Base-by-base conservation (phyloP, 2,888 invertebrate genomes). In the Andrena marginata region DNA sequence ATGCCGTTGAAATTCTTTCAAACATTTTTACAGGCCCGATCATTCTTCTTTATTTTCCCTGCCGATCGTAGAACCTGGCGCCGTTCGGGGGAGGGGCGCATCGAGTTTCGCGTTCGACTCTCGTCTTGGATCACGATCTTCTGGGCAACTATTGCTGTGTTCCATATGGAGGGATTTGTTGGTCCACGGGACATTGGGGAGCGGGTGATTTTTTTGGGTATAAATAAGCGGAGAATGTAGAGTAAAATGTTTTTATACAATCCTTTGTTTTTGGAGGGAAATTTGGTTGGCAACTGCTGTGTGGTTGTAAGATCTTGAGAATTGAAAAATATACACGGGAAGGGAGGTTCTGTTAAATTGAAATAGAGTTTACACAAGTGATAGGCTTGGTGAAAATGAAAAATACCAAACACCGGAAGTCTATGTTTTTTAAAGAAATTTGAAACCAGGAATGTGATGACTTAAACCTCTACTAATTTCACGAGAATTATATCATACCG, bases 1-100 rank as follows among this genome's bases (percentile, higher is more conserved):
- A 33, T 6, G 48, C 59, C 70, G 49, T 16, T 56, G 51, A 75
- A 77, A 75, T 80, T 85, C 84, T 48, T 54, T 2, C 48, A 56
- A 20, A 56, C 54, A 48, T 65, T 63, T 80, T 29, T 56, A 56
- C 56, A 13, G 23, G 23, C 49, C 16, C 20, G 16, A 64, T 29
- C 48, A 48, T 56, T 20, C 23, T 54, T 31, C n/a, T 26, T 26
- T 63, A 59, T 63, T 49, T 49, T 10, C 13, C 3, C 6, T 0
- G n/a, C n/a, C 29, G 13, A 2, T 13, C 35, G 13, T 35, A 35
- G 42, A 42, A 0, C n/a, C 16, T 13, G 48, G 33, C 48, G 3
- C 13, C 2, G 6, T 8, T 56, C 56, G 23, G 5, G 10, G 4
- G 23, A n/a, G 2, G 0, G 31, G 23, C 59, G 13, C 8, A 16